Evolutionary conservation across 2,113 vertebrate genomes (phyloP), one percentile per base, ranked within the genome.

Genomic region (Rhadina sibilatrix): DNA sequence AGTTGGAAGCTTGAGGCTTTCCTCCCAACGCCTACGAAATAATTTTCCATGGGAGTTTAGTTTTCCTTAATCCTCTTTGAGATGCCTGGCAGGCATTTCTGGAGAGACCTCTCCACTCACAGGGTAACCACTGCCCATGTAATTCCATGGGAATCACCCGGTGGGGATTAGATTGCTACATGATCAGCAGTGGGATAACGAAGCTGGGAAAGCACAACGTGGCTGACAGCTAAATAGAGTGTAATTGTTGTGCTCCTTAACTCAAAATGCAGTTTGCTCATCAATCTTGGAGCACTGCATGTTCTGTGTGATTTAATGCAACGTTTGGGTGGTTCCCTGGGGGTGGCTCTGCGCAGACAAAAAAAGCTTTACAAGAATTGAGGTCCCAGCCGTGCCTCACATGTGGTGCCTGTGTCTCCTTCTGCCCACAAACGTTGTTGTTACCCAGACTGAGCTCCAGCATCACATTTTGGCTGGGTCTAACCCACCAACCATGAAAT

Each of bases 361-460:
- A 38, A 38, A 72, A 20, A 57, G 24, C 47, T 54, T 23, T 31
- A 33, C 1, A 3, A 2, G 16, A 18, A 18, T 2, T 23, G 83
- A 84, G 40, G 59, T 87, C 35, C 60, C 86, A 63, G 46, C 64
- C 22, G 0, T 71, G 64, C 30, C 54, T 15, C 7, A 0, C 79
- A 30, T 3, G 3, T 1, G 23, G 23, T 57, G 54, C 33, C 56
- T 3, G 2, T 3, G 0, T n/a, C 88, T 91, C 70, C 37, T 40
- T 5, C 59, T 85, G 75, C 60, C 30, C 40, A n/a, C 24, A 16
- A 8, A 31, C 0, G 2, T 1, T 22, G 35, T 5, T 0, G 1
- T 5, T 5, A 25, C 27, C 30, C 75, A 15, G 18, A 5, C 6
- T 0, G 1, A 76, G 49, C 37, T n/a, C 76, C 38, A 47, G 63